Percentiles rank a stretch among this genome's conserved stretches.
Evolutionary conservation across 64 coral and sea anemone species (phyloP).

Genomic region (Anthopleura sola): DNA sequence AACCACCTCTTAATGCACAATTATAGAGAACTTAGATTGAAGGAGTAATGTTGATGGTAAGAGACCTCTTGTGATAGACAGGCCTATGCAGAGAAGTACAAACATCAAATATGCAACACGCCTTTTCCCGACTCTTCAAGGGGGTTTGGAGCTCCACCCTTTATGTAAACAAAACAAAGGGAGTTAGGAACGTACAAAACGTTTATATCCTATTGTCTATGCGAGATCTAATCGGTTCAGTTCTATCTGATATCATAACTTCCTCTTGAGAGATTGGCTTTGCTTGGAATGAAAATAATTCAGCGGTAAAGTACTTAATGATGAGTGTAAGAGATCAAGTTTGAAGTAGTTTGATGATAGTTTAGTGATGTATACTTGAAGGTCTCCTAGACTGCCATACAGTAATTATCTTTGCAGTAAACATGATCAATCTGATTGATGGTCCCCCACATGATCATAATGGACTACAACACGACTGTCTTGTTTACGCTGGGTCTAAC

Average conservation of each 20-base stretch:
- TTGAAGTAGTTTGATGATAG: background rate
- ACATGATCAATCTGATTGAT: no score
- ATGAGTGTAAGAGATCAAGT: background rate
- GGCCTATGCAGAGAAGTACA: background rate
- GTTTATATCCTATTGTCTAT: background rate
- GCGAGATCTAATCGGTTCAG: background rate
- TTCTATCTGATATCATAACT: background rate
- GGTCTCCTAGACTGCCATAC: no score
- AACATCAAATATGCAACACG: background rate
- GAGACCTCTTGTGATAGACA: background rate
- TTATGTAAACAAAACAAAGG: background rate
- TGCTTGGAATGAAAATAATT: slow-evolving; percentile 9
- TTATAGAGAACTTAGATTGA: background rate
- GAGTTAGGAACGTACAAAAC: background rate
- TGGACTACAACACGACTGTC: background rate
- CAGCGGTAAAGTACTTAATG: background rate
- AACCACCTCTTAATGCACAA: background rate
- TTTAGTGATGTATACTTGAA: background rate
- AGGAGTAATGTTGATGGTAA: no score
- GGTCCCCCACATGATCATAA: background rate
- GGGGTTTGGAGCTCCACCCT: background rate
- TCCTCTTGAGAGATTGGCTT: slow-evolving; percentile 1
- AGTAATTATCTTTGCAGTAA: no score
- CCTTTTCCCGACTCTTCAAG: background rate
- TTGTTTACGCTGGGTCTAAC: background rate